phyloP scores from a whole-genome alignment of 2,888 invertebrate species.

The Cybosia mesomella region DNA sequence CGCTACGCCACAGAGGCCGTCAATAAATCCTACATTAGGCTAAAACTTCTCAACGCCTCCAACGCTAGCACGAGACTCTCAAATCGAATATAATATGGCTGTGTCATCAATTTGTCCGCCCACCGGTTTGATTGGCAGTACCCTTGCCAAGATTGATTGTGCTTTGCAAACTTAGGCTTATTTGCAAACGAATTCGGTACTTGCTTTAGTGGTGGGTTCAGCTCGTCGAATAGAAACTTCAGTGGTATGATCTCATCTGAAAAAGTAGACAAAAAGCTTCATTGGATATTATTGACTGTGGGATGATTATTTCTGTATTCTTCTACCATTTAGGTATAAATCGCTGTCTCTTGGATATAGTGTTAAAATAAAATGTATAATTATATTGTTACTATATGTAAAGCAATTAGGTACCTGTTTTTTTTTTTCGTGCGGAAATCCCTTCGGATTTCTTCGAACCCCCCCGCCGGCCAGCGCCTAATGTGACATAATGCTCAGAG shows the following conservation, averaged over 20 bases:
- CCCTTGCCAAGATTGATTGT: conserved; percentile 6
- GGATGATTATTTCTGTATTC: too few species aligned
- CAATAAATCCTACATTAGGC: neutral
- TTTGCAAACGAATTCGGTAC: neutral
- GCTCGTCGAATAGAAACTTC: neutral
- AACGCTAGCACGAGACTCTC: neutral
- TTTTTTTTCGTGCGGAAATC: too few species aligned
- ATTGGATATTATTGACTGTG: too few species aligned
- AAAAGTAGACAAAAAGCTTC: neutral
- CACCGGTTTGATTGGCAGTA: conserved; percentile 4
- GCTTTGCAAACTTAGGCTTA: neutral
- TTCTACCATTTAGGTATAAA: too few species aligned
- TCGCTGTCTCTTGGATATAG: too few species aligned
- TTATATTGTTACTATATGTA: too few species aligned
- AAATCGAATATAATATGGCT: neutral
- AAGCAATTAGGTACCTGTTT: too few species aligned
- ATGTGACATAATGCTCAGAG: too few species aligned
- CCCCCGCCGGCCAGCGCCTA: too few species aligned
- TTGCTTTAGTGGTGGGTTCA: neutral
- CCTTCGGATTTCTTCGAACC: too few species aligned
- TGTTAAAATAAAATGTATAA: too few species aligned
- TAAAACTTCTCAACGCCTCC: neutral
- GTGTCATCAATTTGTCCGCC: conserved; percentile 7
- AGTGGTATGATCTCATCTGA: neutral
- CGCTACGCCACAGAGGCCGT: too few species aligned